Evolutionary conservation across 2,888 invertebrate species (phyloP), one percentile per base, ranked within the genome.

Genomic region (Heliconius sara): DNA sequence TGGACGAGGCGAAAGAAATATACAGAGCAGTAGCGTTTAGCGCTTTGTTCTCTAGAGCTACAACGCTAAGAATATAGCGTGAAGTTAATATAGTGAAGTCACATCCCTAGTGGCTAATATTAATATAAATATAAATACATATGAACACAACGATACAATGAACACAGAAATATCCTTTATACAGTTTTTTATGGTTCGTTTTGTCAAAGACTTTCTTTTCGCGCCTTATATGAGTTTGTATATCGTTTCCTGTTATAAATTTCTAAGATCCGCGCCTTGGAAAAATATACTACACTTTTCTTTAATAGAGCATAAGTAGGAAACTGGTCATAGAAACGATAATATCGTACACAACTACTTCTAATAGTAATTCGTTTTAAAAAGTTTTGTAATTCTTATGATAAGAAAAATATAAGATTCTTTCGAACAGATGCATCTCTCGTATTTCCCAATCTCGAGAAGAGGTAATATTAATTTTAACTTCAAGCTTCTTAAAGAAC

Each of bases 181-280:
- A 34, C 34, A 34, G 34, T 39, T 66, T 27, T 16, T 43, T 25
- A 65, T 3, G 1, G 3, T 22, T 19, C 9, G 65, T 75, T 75
- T 75, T 47, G 43, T 65, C 25, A 66, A 66, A 75, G 10, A 75
- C 65, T 75, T 75, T 75, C 75, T 66, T 65, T 47, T 63, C 39
- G 13, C 43, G 27, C 75, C 47, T 75, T 75, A 75, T 75, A 66
- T 22, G 65, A 43, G 63, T 27, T n/a, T 27, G 39, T 65, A 47
- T 27, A 25, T 27, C 25, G 7, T 66, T 75, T 75, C 65, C 66
- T 66, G 75, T 75, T 75, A 75, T 75, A 73, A 16, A 75, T 75
- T 30, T 75, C 63, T 75, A 27, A 75, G 65, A 75, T 43, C 39
- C 63, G 66, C 75, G 12, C 75, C 75, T 39, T 63, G 27, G 13